Evolutionary conservation across 2,797 vertebrate genomes (phyloP).

Genomic region (Sylvia borin): DNA sequence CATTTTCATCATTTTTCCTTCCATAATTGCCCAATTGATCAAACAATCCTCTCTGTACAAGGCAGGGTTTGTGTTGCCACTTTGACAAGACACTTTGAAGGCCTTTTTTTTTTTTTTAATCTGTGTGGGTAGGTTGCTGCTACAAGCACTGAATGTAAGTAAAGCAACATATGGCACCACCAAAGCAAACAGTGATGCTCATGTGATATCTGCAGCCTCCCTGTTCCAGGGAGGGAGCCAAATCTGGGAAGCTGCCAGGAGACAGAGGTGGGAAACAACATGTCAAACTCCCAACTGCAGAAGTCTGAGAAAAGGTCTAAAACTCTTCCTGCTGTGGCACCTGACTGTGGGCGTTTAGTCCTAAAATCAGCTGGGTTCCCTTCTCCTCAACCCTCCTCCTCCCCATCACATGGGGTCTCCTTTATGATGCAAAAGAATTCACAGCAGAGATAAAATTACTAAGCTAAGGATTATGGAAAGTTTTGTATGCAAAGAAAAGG

Average conservation of each 20-base stretch:
- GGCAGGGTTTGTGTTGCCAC: background rate
- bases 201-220: background rate
- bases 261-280: background rate
- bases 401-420: background rate
- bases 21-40: background rate
- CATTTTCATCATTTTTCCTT: background rate
- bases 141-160: background rate
- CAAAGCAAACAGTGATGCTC: background rate
- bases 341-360: rapidly evolving
- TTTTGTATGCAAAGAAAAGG: background rate
- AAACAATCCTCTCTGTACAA: background rate
- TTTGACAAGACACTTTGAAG: background rate
- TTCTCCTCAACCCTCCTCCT: background rate
- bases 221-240: background rate
- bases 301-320: background rate
- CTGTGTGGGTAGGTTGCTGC: background rate
- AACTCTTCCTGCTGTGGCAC: background rate
- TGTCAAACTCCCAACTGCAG: background rate
- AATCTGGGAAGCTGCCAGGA: background rate
- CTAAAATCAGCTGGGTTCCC: background rate
- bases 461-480: background rate
- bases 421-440: background rate
- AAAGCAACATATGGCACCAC: background rate
- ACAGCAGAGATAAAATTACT: background rate
- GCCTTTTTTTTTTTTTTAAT: background rate